Percentiles rank a stretch among this genome's conserved stretches.
Evolutionary conservation across 1,140 invertebrate species (phyloP).

Genomic region (Hypsibius dujardini): DNA sequence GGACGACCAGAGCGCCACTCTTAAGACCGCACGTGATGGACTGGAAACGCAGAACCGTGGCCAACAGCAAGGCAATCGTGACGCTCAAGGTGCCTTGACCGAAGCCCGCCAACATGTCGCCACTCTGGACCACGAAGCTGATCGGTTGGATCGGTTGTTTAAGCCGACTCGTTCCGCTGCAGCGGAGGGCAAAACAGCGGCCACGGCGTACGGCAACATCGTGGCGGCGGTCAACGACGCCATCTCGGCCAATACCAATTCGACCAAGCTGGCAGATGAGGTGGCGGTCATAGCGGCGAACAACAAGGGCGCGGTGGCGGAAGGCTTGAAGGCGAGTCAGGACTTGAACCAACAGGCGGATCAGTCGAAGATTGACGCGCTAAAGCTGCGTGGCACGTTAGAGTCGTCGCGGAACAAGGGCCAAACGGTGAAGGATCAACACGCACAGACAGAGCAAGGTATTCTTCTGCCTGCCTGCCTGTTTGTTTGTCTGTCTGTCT

Average conservation of each 20-base stretch:
- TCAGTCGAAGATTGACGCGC: slow-evolving; percentile 10
- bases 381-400: background rate
- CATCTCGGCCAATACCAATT: slow-evolving; percentile 25
- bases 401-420: background rate
- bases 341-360: background rate
- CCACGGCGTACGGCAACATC: slow-evolving; percentile 68
- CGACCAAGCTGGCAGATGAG: background rate
- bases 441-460: background rate
- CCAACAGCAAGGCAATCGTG: background rate
- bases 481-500: no score
- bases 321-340: background rate
- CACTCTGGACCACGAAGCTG: slow-evolving; percentile 16
- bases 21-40: background rate
- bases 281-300: background rate
- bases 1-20: background rate
- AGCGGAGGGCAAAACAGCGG: slow-evolving; percentile 58
- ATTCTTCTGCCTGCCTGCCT: background rate
- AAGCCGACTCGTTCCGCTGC: slow-evolving; percentile 41
- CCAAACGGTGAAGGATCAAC: background rate
- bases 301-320: background rate
- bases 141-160: slow-evolving; percentile 32
- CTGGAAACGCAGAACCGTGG: background rate
- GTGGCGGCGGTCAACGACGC: slow-evolving; percentile 48
- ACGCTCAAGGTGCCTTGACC: background rate
- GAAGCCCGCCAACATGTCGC: background rate